These are phyloP conservation scores for Anas georgica DNA, from an alignment of 2,797 vertebrate genomes.

Conservation along the genomic window DNA sequence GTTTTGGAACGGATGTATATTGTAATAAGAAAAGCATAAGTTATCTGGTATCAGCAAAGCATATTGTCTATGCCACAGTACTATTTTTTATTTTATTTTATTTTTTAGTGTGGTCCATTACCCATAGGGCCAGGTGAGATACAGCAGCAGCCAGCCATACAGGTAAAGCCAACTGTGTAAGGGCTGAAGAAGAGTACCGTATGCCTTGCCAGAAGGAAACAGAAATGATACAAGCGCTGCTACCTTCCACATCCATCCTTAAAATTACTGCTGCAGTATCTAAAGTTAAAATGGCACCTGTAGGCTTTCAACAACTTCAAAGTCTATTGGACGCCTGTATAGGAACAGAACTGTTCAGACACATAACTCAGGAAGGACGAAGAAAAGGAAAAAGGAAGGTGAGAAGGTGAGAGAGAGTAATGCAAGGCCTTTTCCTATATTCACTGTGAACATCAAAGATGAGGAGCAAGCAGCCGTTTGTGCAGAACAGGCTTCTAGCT, in stretches of 20 bases:
- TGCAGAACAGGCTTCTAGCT: background rate
- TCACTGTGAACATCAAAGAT: accelerated
- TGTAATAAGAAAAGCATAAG: background rate
- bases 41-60: background rate
- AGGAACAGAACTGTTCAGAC: background rate
- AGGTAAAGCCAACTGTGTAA: accelerated
- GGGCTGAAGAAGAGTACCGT: accelerated
- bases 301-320: background rate
- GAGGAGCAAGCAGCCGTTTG: accelerated
- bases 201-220: background rate
- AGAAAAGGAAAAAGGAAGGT: background rate
- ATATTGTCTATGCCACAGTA: background rate
- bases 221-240: background rate
- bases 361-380: background rate
- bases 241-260: background rate
- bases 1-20: accelerated
- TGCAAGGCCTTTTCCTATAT: background rate
- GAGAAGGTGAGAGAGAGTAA: background rate
- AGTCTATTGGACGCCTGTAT: accelerated
- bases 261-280: background rate
- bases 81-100: background rate
- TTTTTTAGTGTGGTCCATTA: background rate
- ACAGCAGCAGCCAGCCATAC: background rate
- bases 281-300: background rate
- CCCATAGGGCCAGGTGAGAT: background rate